Conservation (phyloP, 2,888 invertebrate species). For the Agrochola lota region DNA sequence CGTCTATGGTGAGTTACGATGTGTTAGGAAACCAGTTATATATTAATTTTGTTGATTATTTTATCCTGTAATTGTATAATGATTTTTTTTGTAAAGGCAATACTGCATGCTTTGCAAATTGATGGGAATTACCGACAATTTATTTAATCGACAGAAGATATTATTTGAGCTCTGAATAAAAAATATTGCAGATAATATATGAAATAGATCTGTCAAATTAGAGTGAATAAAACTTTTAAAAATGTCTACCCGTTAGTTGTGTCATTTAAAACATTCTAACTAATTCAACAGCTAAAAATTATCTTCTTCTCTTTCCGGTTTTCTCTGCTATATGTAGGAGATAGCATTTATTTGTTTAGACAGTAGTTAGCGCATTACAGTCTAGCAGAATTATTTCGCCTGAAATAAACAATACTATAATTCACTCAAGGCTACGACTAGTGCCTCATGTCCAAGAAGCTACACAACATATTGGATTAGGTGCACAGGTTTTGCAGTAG, state of each 20-base stretch:
- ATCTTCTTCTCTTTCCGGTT: neutral
- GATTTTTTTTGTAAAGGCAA: neutral
- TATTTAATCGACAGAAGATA: neutral
- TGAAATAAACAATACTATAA: neutral
- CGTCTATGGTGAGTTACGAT: conserved; percentile 18
- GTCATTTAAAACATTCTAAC: neutral
- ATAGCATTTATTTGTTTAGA: neutral
- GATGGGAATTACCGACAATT: neutral
- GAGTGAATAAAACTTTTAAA: neutral
- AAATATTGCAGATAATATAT: neutral
- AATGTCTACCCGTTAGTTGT: neutral
- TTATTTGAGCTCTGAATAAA: neutral
- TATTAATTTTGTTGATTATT: conserved; percentile 1
- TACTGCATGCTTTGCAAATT: conserved; percentile 13
- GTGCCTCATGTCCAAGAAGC: neutral
- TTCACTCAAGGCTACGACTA: neutral
- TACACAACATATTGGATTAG: neutral
- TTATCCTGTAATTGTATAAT: conserved; percentile 13
- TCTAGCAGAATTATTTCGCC: neutral
- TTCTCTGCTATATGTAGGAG: neutral
- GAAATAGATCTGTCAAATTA: neutral
- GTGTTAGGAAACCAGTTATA: conserved; percentile 41
- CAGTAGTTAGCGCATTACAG: neutral
- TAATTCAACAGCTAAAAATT: neutral
- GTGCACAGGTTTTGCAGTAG: neutral